phyloP scores from a whole-genome alignment of 2,113 vertebrate species.

The Isurus oxyrinchus region DNA sequence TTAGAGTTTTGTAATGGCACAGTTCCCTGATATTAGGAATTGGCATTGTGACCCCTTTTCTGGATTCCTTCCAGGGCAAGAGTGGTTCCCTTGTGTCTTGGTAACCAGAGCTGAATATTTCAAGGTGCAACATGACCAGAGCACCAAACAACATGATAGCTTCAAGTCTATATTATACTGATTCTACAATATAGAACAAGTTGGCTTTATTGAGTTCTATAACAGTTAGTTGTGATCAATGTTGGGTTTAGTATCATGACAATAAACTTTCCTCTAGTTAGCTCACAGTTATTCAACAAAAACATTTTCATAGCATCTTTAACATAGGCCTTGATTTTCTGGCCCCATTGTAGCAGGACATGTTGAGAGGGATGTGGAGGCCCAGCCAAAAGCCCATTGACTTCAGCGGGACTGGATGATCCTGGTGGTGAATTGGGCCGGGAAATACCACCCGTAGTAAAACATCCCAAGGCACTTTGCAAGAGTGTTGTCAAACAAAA shows the following conservation, averaged over 20 bases:
- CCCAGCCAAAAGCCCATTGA: too few species aligned
- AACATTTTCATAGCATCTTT: neutral
- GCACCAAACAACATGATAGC: neutral
- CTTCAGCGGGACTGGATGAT: too few species aligned
- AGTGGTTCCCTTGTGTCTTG: neutral
- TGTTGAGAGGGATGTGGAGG: too few species aligned
- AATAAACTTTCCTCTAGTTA: neutral
- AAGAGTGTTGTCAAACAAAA: neutral
- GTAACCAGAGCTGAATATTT: neutral
- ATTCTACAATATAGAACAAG: neutral
- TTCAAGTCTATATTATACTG: neutral
- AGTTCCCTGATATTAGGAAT: neutral
- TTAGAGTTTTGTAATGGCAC: neutral
- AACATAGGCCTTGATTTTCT: neutral
- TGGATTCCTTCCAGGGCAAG: too few species aligned
- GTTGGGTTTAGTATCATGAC: neutral
- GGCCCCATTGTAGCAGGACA: too few species aligned
- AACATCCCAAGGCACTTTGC: neutral
- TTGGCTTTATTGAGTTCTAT: neutral
- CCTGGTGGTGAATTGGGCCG: too few species aligned
- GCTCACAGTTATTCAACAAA: neutral
- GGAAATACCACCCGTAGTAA: too few species aligned
- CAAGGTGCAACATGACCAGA: neutral
- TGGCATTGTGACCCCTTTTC: neutral
- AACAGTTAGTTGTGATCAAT: neutral